phyloP scores from a whole-genome alignment of 2,888 invertebrate genomes.

The Sarcophaga variegata region DNA sequence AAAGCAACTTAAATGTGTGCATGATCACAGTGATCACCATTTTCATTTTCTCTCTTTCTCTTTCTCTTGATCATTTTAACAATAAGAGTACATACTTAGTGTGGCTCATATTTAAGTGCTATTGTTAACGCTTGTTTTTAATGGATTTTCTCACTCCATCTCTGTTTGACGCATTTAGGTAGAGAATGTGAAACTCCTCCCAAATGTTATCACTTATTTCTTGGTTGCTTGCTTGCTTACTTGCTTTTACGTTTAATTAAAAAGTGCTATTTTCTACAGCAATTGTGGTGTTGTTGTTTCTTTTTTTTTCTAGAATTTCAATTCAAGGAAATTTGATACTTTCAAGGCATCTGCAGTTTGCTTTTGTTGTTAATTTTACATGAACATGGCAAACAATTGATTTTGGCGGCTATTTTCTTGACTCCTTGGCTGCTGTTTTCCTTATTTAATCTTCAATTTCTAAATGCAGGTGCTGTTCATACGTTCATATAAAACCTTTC shows the following conservation, averaged over 20 bases:
- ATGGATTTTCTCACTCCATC: constrained; percentile 78
- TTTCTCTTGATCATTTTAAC: background rate
- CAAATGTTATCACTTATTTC: constrained; percentile 68
- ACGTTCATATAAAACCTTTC: too few relatives aligned
- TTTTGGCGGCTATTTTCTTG: constrained; percentile 40
- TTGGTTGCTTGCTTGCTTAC: constrained; percentile 65
- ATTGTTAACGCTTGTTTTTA: constrained; percentile 78
- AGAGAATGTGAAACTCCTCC: constrained; percentile 67
- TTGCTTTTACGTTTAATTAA: constrained; percentile 73
- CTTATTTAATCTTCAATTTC: background rate
- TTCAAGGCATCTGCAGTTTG: constrained; percentile 37
- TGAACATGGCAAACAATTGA: constrained; percentile 14
- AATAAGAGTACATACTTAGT: constrained; percentile 5
- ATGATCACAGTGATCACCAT: constrained; percentile 66
- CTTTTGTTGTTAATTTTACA: background rate
- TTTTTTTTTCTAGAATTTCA: constrained; percentile 38
- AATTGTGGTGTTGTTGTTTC: constrained; percentile 35
- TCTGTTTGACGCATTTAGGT: constrained; percentile 69
- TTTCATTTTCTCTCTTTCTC: constrained; percentile 54
- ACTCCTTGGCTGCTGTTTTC: constrained; percentile 1
- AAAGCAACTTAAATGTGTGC: background rate
- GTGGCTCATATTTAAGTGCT: constrained; percentile 71
- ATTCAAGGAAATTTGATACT: background rate
- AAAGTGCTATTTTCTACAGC: constrained; percentile 79
- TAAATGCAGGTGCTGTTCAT: constrained; percentile 34